A percentile compares a stretch with the other conserved stretches of the same genome.
These are phyloP conservation scores for Mus spicilegus DNA, from an alignment of 2,113 vertebrate genomes.

Conservation along the genomic window DNA sequence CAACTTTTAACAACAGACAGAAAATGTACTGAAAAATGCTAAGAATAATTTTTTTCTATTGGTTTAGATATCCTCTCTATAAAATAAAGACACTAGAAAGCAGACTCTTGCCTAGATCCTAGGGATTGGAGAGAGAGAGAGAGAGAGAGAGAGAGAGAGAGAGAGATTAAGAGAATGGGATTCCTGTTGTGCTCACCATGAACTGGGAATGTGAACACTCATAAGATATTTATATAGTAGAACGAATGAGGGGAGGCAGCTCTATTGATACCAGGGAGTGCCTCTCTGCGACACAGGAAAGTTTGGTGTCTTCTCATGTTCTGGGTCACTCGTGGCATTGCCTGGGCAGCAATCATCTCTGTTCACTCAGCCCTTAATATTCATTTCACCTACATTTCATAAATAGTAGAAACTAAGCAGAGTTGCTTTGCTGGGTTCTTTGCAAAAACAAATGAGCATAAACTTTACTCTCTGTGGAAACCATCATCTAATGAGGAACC, in stretches of 20 bases:
- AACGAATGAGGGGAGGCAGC: background rate
- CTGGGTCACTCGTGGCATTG: background rate
- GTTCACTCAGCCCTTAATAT: background rate
- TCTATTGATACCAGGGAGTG: background rate
- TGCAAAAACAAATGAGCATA: background rate
- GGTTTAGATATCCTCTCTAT: background rate
- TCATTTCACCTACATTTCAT: background rate
- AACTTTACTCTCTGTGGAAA: background rate
- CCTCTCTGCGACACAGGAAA: background rate
- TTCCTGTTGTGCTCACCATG: background rate
- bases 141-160: no score
- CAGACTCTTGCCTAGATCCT: background rate
- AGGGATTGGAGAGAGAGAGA: background rate
- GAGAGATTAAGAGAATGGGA: background rate
- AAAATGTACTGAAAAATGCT: background rate
- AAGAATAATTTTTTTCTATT: slow-evolving; percentile 13
- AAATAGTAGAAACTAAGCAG: background rate
- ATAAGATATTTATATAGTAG: background rate
- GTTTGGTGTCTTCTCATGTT: background rate
- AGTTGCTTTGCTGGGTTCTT: background rate
- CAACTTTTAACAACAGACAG: background rate
- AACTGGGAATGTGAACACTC: background rate
- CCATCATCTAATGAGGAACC: background rate
- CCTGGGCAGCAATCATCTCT: no score
- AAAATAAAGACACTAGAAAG: background rate